These are phyloP conservation scores for Drosophila maculinotata DNA, from an alignment of 2,888 invertebrate species.

Conservation along the genomic window DNA sequence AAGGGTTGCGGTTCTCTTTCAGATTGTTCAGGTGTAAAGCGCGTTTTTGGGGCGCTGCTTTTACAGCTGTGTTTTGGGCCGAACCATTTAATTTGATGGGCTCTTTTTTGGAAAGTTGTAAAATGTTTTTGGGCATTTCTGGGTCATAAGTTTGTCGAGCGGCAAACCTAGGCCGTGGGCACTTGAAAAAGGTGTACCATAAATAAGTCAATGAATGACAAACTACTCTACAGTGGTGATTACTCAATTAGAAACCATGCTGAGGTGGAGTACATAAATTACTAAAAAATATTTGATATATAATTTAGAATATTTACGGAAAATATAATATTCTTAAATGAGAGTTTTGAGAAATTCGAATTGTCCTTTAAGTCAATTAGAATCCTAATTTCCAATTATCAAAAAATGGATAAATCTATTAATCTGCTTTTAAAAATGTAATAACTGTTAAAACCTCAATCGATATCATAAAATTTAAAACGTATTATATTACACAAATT, in stretches of 20 bases:
- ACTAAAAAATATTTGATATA: neutral
- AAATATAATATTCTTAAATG: no score
- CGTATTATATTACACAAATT: no score
- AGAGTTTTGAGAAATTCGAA: no score
- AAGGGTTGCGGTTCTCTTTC: slow-evolving; percentile 35
- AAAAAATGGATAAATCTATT: no score
- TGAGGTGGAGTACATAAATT: neutral
- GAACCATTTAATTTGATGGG: slow-evolving; percentile 51
- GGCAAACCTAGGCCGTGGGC: neutral
- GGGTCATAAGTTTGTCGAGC: slow-evolving; percentile 14
- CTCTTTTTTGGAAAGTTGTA: slow-evolving; percentile 24
- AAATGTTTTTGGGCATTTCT: slow-evolving; percentile 28
- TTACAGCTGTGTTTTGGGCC: slow-evolving; percentile 22
- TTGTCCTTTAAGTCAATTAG: no score
- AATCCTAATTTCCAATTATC: no score
- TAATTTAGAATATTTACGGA: neutral
- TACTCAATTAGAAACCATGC: slow-evolving; percentile 21
- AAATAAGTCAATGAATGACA: slow-evolving; percentile 35
- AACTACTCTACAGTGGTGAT: slow-evolving; percentile 20
- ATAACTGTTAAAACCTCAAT: no score
- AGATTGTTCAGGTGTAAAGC: slow-evolving; percentile 56
- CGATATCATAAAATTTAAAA: no score
- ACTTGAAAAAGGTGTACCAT: slow-evolving; percentile 21
- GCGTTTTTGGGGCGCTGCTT: slow-evolving; percentile 5
- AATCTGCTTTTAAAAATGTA: no score